phyloP scores from a whole-genome alignment of 64 coral and sea anemone species.

The Stichodactyla mertensii region DNA sequence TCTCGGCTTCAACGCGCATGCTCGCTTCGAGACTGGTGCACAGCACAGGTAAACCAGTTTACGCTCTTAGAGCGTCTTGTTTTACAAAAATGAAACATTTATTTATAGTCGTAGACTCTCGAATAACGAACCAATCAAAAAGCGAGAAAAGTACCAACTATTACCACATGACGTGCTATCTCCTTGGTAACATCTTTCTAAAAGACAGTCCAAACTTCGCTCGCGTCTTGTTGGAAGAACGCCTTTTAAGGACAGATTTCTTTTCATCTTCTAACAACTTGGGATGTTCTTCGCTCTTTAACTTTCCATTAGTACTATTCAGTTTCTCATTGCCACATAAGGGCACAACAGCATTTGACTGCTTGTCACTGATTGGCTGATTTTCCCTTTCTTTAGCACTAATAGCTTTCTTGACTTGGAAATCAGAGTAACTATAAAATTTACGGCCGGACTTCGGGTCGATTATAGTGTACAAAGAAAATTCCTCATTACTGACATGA shows the following conservation, averaged over 20 bases:
- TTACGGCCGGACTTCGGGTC: not conserved
- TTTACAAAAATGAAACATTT: too few species aligned
- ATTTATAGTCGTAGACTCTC: too few species aligned
- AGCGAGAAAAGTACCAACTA: too few species aligned
- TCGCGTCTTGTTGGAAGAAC: slow-evolving; percentile 21
- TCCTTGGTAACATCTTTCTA: slow-evolving; percentile 26
- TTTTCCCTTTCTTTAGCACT: not conserved
- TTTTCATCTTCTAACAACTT: not conserved
- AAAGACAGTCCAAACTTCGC: slow-evolving; percentile 45
- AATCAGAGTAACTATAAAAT: not conserved
- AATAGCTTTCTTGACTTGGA: not conserved
- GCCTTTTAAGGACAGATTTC: not conserved
- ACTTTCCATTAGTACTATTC: not conserved
- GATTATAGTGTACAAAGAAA: not conserved
- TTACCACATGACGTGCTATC: not conserved
- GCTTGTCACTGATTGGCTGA: not conserved
- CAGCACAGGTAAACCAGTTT: too few species aligned
- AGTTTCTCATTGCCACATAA: not conserved
- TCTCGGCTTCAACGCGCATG: too few species aligned
- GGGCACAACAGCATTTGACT: not conserved
- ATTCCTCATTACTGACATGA: not conserved
- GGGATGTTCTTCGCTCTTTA: not conserved
- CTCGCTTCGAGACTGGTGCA: too few species aligned
- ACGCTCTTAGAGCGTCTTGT: too few species aligned
- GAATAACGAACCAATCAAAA: too few species aligned